A percentile compares a stretch with the other conserved stretches of the same genome.
phyloP scores from a whole-genome alignment of 2,797 vertebrate species.

The Ataeniobius toweri region DNA sequence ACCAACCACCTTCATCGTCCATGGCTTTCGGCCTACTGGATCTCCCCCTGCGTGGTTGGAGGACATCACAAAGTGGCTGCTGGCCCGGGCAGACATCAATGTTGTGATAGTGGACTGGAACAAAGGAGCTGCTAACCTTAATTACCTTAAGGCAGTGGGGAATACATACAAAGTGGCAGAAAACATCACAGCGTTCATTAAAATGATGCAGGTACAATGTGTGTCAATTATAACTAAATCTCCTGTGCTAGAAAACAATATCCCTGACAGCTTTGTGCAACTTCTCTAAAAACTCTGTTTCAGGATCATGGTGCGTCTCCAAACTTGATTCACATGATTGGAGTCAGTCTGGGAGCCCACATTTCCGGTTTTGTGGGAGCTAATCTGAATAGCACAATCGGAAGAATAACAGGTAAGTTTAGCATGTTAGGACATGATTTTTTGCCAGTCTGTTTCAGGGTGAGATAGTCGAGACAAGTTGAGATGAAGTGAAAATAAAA shows the following conservation, averaged over 20 bases:
- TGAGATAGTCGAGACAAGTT: neutral
- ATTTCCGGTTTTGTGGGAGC: slow-evolving; percentile 91
- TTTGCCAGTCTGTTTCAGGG: neutral
- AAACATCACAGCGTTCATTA: slow-evolving; percentile 80
- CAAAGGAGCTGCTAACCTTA: slow-evolving; percentile 86
- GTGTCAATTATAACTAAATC: neutral
- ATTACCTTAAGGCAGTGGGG: slow-evolving; percentile 82
- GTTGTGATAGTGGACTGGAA: slow-evolving; percentile 94
- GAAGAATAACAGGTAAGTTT: slow-evolving; percentile 93
- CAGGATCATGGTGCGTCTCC: slow-evolving; percentile 83
- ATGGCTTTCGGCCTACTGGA: slow-evolving; percentile 90
- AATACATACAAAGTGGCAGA: slow-evolving; percentile 82
- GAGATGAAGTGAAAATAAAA: neutral
- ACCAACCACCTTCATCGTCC: slow-evolving; percentile 87
- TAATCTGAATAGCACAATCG: slow-evolving; percentile 82
- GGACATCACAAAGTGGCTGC: slow-evolving; percentile 43
- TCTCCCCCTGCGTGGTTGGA: slow-evolving; percentile 82
- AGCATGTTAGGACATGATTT: neutral
- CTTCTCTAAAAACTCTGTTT: slow-evolving; percentile 3
- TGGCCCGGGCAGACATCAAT: slow-evolving; percentile 81
- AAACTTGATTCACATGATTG: slow-evolving; percentile 86
- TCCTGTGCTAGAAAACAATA: neutral
- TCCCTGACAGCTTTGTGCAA: neutral
- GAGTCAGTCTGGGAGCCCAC: slow-evolving; percentile 94
- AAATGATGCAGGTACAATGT: slow-evolving; percentile 84